phyloP scores from a whole-genome alignment of 2,797 vertebrate genomes.

The Tragelaphus oryx region DNA sequence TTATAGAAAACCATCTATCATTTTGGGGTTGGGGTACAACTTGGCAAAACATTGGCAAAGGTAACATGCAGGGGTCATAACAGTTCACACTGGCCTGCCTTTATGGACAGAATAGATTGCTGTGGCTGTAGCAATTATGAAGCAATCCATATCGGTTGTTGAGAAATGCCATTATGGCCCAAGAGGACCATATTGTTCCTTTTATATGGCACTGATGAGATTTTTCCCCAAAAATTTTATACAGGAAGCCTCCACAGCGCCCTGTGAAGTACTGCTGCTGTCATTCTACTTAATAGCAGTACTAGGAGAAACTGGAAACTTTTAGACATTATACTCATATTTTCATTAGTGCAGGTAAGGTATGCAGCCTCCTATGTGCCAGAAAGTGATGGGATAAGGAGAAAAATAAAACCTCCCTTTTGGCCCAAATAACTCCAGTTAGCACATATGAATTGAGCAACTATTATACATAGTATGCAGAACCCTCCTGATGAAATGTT shows the following conservation, averaged over 20 bases:
- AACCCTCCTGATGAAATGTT: not conserved
- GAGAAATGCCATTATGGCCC: not conserved
- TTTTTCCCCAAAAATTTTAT: not conserved
- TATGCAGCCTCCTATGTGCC: not conserved
- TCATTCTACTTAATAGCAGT: not conserved
- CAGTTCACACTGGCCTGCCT: not conserved
- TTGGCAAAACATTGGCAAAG: not conserved
- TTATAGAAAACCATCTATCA: not conserved
- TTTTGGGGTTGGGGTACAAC: not conserved
- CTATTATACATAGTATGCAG: not conserved
- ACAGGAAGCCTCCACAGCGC: not conserved
- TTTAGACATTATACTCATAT: not conserved
- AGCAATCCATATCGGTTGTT: conserved; percentile 12
- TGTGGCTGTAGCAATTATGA: not conserved
- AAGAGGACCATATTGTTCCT: not conserved
- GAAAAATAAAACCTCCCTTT: not conserved
- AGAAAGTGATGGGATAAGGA: not conserved
- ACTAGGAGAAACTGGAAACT: not conserved
- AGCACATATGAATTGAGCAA: not conserved
- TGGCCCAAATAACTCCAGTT: not conserved
- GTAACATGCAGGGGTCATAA: not conserved
- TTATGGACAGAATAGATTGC: not conserved
- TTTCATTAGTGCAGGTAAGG: not conserved
- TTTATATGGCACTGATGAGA: not conserved
- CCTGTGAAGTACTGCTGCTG: not conserved